Evolutionary conservation across 2,888 invertebrate species (phyloP).

Genomic region (Cerceris ruficornis): DNA sequence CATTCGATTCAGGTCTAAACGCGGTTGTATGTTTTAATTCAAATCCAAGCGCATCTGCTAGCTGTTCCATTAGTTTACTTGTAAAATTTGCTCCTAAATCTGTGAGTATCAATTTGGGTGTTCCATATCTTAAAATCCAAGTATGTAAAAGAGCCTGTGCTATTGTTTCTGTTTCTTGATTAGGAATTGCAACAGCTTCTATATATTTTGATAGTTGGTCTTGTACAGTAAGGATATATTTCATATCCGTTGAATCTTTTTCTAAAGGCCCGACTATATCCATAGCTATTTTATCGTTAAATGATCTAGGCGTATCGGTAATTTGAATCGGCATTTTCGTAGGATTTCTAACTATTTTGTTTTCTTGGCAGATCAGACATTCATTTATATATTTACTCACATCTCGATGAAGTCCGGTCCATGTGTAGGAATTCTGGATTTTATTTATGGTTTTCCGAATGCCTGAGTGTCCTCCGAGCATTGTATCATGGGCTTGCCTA

Average conservation of each 20-base stretch:
- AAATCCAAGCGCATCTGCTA: not conserved
- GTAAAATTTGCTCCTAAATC: not conserved
- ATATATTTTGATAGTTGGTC: slow-evolving; percentile 6
- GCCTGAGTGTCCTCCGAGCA: not conserved
- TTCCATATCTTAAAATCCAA: not conserved
- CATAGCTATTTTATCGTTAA: slow-evolving; percentile 4
- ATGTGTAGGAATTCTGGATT: not conserved
- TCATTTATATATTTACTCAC: not conserved
- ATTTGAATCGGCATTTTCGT: not conserved
- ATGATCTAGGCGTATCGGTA: not conserved
- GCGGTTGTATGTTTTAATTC: not conserved
- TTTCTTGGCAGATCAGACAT: slow-evolving; percentile 8
- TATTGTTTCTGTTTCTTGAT: slow-evolving; percentile 2
- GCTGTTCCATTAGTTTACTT: not conserved
- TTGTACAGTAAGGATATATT: slow-evolving; percentile 9
- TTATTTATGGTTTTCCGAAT: not conserved
- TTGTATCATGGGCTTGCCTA: not conserved
- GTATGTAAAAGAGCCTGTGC: not conserved
- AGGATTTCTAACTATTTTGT: not conserved
- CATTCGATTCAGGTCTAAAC: not conserved
- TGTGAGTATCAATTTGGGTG: not conserved
- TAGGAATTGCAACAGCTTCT: not conserved
- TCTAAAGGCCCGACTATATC: slow-evolving; percentile 1
- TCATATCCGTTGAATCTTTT: not conserved
- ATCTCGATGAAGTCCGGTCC: slow-evolving; percentile 1